Evolutionary conservation across 2,888 invertebrate genomes (phyloP).

Genomic region (Incurvaria masculella): DNA sequence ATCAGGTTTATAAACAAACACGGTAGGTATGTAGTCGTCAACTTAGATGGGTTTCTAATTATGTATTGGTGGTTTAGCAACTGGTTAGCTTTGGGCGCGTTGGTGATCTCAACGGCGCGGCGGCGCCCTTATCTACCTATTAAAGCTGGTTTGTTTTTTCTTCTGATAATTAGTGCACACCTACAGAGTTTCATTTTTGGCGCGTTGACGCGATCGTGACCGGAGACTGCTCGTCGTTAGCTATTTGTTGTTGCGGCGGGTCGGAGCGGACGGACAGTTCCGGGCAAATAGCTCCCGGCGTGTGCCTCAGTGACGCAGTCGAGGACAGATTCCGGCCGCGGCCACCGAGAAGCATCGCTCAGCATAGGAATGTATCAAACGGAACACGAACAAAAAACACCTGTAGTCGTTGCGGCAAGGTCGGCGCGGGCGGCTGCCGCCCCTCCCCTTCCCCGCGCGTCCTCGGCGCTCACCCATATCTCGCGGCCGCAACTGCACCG

Average conservation of each 20-base stretch:
- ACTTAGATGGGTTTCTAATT: too few species aligned
- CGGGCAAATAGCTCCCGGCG: constrained; percentile 31
- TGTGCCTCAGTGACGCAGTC: constrained; percentile 20
- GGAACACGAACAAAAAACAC: constrained; percentile 49
- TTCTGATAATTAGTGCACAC: too few species aligned
- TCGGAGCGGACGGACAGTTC: constrained; percentile 25
- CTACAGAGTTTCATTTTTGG: too few species aligned
- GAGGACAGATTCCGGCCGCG: constrained; percentile 19
- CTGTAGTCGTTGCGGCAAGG: constrained; percentile 42
- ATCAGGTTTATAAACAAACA: too few species aligned
- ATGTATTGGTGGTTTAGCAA: too few species aligned
- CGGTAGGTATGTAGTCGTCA: too few species aligned
- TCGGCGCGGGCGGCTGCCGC: constrained; percentile 6
- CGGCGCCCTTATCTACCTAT: too few species aligned
- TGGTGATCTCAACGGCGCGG: too few species aligned
- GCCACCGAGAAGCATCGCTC: constrained; percentile 28
- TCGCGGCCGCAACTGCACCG: constrained; percentile 46
- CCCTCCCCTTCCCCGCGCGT: constrained; percentile 30
- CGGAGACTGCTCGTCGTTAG: background rate
- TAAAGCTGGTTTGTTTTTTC: too few species aligned
- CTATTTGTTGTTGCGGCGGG: constrained; percentile 21
- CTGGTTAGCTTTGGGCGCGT: too few species aligned
- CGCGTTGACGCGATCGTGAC: background rate
- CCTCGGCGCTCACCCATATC: constrained; percentile 54
- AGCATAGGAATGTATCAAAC: constrained; percentile 32